phyloP scores from a whole-genome alignment of 2,797 vertebrate species.

The Tenualosa ilisha region DNA sequence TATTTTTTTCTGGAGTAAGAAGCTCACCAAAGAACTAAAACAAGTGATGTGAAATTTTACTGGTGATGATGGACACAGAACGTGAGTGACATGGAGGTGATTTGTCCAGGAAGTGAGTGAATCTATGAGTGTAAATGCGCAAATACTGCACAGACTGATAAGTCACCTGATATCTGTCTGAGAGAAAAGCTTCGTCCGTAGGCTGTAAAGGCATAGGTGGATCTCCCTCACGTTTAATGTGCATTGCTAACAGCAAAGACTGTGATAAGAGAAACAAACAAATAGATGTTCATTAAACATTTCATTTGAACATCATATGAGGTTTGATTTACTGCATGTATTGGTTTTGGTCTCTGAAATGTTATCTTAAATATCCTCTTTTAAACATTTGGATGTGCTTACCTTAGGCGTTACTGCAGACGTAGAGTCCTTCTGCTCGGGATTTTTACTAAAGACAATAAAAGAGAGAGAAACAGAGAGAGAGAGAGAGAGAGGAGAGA shows the following conservation, averaged over 20 bases:
- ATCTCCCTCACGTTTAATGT: conserved; percentile 92
- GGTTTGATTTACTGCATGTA: not conserved
- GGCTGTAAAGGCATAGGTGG: conserved; percentile 85
- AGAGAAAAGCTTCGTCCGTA: conserved; percentile 87
- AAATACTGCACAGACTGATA: not conserved
- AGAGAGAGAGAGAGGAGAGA: conserved; percentile 58
- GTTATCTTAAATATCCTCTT: not conserved
- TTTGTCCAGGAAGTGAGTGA: not conserved
- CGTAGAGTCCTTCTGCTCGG: conserved; percentile 81
- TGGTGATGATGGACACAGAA: too few species aligned
- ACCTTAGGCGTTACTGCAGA: conserved; percentile 79
- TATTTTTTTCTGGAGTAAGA: not conserved
- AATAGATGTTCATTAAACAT: not conserved
- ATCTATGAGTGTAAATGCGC: not conserved
- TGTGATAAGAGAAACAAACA: conserved; percentile 57
- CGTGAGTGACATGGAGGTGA: not conserved
- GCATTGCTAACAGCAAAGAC: conserved; percentile 87
- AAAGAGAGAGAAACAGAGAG: not conserved
- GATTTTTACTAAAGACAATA: conserved; percentile 79
- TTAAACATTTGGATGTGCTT: conserved; percentile 24
- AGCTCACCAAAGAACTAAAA: not conserved
- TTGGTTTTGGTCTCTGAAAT: not conserved
- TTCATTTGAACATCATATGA: not conserved
- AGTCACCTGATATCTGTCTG: conserved; percentile 96
- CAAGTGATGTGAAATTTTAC: not conserved